phyloP scores from a whole-genome alignment of 2,113 vertebrate genomes.

The Pseudorhombus dupliciocellatus region DNA sequence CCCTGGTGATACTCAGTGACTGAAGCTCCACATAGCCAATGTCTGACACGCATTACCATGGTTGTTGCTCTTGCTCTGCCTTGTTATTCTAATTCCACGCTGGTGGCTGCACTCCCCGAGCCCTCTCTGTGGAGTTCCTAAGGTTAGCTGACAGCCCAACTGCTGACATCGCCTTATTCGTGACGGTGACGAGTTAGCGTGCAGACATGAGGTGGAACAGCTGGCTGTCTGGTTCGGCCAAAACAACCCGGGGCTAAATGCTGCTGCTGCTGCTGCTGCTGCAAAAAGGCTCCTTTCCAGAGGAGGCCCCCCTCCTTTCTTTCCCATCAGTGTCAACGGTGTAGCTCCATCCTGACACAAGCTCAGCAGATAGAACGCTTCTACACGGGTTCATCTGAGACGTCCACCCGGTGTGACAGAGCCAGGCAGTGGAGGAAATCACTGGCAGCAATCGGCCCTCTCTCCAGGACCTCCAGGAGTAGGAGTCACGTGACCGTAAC shows the following conservation, averaged over 20 bases:
- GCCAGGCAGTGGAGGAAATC: not conserved
- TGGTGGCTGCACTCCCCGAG: conserved; percentile 8
- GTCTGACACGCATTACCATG: not conserved
- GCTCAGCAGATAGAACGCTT: not conserved
- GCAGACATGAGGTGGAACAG: conserved; percentile 49
- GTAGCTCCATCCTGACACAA: conserved; percentile 16
- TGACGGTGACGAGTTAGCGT: conserved; percentile 28
- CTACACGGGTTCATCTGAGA: conserved; percentile 5
- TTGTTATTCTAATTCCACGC: conserved; percentile 5
- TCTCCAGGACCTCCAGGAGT: conserved; percentile 15
- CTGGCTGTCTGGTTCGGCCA: conserved; percentile 42
- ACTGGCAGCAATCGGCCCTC: conserved; percentile 14
- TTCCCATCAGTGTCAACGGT: conserved; percentile 1
- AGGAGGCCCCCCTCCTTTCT: not conserved
- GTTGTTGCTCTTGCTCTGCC: not conserved
- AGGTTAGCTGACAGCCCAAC: conserved; percentile 39
- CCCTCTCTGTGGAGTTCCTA: conserved; percentile 18
- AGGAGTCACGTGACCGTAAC: not conserved
- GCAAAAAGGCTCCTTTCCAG: conserved; percentile 10
- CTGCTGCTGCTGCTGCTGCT: not conserved
- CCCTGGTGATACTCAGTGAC: conserved; percentile 16
- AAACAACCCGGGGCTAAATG: conserved; percentile 46
- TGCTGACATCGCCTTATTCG: conserved; percentile 40
- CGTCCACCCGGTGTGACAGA: conserved; percentile 7
- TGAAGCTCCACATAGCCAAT: conserved; percentile 4